Evolutionary conservation across 2,113 vertebrate genomes (phyloP), one percentile per base, ranked within the genome.

Genomic region (Misgurnus mizolepis): DNA sequence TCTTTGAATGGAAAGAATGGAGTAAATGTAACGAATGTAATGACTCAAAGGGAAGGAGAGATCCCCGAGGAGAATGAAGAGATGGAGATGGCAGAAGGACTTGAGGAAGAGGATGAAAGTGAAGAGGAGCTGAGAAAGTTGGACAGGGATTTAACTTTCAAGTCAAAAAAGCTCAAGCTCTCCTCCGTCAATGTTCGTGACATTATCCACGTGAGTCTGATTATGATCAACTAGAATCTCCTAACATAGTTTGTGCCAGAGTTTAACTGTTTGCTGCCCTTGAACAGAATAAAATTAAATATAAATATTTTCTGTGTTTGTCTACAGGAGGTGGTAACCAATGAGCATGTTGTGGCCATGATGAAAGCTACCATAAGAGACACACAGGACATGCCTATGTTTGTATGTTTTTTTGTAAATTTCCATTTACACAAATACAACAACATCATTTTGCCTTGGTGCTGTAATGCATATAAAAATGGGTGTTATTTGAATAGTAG

Each of bases 331-430:
- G 97, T 99, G 70, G 97, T 99, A 80, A 99, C 97, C 0, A 96
- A 99, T 2, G 95, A 99, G 34, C 96, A 93, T 0, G 98, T 99
- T 27, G 96, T 99, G 64, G 96, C 95, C 67, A 98, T 99, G 97
- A 98, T 99, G 97, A 98, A 98, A 88, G 95, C 95, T 2, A 94
- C 97, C 50, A 98, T 99, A 89, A 94, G 92, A 56, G 96, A 98
- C 77, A 97, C 96, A 0, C 95, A 96, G 79, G 94, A 96, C 56
- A 90, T 94, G 62, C 97, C 97, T 1, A 72, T 96, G 87, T 99
- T 99, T 93, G 97, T 99, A 83, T 94, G 97, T 96, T 39, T 7
- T 22, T 56, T 47, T 40, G 17, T 49, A 58, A 17, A 27, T 7
- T 55, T 8, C 12, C 14, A 18, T 17, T 65, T 12, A 53, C 50